phyloP scores from a whole-genome alignment of 1,140 invertebrate species.

The Luehdorfia chinensis region DNA sequence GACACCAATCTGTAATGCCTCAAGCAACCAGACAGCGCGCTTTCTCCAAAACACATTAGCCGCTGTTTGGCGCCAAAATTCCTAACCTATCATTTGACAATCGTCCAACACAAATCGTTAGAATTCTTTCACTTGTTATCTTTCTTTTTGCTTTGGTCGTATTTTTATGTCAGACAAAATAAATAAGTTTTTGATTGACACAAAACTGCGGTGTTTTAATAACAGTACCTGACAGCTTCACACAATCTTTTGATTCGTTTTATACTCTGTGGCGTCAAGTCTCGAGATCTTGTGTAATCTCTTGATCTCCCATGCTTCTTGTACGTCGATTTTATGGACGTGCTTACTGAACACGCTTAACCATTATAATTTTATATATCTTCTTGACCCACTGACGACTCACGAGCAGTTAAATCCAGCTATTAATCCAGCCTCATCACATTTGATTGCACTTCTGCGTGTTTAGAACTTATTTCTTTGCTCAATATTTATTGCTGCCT shows the following conservation, averaged over 20 bases:
- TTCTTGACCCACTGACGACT: constrained; percentile 49
- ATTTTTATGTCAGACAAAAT: constrained; percentile 7
- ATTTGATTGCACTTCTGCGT: neutral
- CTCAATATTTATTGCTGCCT: neutral
- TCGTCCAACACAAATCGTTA: constrained; percentile 17
- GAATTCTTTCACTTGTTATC: constrained; percentile 14
- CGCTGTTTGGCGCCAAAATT: constrained; percentile 61
- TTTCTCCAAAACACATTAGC: constrained; percentile 44
- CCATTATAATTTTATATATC: constrained; percentile 46
- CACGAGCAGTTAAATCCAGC: constrained; percentile 31
- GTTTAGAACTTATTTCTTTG: constrained; percentile 10
- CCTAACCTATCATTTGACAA: constrained; percentile 44
- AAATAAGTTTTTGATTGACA: neutral
- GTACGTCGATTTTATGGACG: constrained; percentile 25
- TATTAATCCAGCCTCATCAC: constrained; percentile 4
- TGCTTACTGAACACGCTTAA: constrained; percentile 25
- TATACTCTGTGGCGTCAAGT: constrained; percentile 15
- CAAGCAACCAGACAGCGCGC: constrained; percentile 35
- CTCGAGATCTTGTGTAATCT: constrained; percentile 24
- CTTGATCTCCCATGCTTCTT: constrained; percentile 28
- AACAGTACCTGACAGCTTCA: constrained; percentile 2
- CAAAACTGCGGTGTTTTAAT: constrained; percentile 5
- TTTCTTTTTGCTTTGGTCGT: neutral
- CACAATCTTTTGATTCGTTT: neutral
- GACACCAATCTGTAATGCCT: constrained; percentile 46